Evolutionary conservation across 2,888 invertebrate species (phyloP), one percentile per base, ranked within the genome.

Genomic region (Petrophora chlorosata): DNA sequence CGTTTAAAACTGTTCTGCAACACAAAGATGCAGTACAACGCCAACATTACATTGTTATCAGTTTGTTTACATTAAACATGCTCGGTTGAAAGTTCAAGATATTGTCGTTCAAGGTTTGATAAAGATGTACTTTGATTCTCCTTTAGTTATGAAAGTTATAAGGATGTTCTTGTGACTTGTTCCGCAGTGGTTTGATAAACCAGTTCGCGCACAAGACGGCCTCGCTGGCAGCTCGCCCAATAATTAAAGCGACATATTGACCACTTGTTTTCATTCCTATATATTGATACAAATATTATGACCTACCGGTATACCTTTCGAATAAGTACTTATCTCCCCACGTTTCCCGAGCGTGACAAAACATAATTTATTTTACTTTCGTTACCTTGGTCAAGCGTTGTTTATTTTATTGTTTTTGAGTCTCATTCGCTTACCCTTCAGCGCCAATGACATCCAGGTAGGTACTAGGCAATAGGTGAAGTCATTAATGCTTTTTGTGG

Each of bases 211-310:
- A 79, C 82, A 84, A 73, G 84, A 66, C 80, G 89, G 79, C 88
- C 89, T 89, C 87, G 88, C 67, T 70, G 65, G 70, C 69, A 69
- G 69, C 67, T 77, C 82, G 78, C 77, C 72, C 77, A 83, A 84
- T 85, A 83, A 88, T 84, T 85, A 84, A 84, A 78, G 70, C 79
- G 70, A 80, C 80, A 79, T 79, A 85, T 84, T 85, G 83, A 73
- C 79, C 77, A 85, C 84, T 88, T 86, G 84, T 74, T 80, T 79
- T 68, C 79, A 79, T 80, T 84, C 73, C 74, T 78, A 67, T 64
- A 73, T 70, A 75, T 80, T 79, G 78, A 77, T 82, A 82, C 77
- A 74, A 76, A 82, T 79, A 70, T 48, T 56, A 65, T 70, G 67
- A 76, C 67, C 70, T 68, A 71, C 70, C 70, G 65, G 58, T 61